Base-by-base conservation (phyloP, 37 sponge, comb jelly and placozoan genomes). In the Diacarnus erythraeanus region DNA sequence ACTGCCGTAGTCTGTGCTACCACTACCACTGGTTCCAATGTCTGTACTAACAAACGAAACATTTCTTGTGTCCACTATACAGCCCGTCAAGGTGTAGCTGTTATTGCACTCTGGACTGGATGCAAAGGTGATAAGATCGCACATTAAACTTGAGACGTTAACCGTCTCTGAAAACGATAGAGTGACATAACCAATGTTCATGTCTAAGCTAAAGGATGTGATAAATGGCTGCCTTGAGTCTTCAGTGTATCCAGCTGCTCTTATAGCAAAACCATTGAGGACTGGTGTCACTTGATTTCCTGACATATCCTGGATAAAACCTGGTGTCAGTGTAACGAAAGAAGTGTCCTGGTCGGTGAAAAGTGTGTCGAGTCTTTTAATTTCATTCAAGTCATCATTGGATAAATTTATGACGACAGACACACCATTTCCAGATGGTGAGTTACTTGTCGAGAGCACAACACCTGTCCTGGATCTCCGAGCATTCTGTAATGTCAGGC, bases 351-450 rank as follows among this genome's bases (percentile, higher is more conserved):
- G 36, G 71, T 64, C 64, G 2, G 81, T 72, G 2, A 84, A 71
- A 26, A 96, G 85, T 1, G 78, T 54, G 77, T 92, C 93, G 59
- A 92, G 81, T 59, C 93, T 72, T 74, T 96, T 92, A 56, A 96
- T 87, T 41, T 92, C 96, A 77, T 96, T 83, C 74, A 92, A 56
- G 47, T 92, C 91, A n/a, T 73, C 74, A 5, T 35, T 40, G 40
- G 96, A 92, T 25, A 96, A 71, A 20, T 4, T 59, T 8, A 96
- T 57, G 2, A 77, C 47, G 20, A 96, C 40, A 22, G 41, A 36
- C 42, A 79, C 83, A 1, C 93, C 96, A 74, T 96, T 87, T 5
- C 47, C 23, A 0, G 87, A 86, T 29, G 36, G 20, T 0, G 91
- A 81, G n/a, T 58, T 22, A 64, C 91, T 90, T 20, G 82, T 69